phyloP scores from a whole-genome alignment of 2,113 vertebrate genomes.

The Lagenorhynchus albirostris region DNA sequence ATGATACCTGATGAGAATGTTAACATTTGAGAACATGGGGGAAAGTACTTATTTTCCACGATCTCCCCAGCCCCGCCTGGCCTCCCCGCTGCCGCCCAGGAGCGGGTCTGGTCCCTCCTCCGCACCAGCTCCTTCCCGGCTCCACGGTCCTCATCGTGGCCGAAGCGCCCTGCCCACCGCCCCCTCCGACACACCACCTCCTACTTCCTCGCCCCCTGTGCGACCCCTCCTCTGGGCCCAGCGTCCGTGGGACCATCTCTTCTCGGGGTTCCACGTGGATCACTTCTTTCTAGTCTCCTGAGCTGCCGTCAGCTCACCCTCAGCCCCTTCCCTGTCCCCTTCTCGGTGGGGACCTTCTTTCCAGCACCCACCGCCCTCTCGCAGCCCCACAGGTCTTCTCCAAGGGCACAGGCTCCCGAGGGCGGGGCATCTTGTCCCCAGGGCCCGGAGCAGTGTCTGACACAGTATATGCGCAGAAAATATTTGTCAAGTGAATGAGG shows the following conservation, averaged over 20 bases:
- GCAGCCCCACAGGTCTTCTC: neutral
- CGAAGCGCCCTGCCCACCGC: too few species aligned
- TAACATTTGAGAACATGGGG: neutral
- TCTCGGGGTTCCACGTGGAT: neutral
- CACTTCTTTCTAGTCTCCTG: neutral
- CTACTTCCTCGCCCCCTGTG: neutral
- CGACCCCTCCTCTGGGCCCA: neutral
- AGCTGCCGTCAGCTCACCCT: neutral
- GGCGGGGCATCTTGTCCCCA: accelerated
- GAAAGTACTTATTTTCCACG: neutral
- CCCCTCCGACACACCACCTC: neutral
- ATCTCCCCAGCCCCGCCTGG: too few species aligned
- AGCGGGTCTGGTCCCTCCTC: neutral
- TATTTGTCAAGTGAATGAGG: neutral
- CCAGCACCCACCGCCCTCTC: neutral
- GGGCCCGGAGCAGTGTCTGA: neutral
- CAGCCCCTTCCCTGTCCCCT: too few species aligned
- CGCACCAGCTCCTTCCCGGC: neutral
- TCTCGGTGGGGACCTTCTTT: neutral
- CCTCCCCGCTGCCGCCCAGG: neutral
- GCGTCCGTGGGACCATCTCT: neutral
- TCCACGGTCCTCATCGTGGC: neutral
- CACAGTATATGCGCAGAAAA: too few species aligned
- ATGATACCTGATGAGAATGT: neutral
- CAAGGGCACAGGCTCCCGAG: neutral